Conservation (phyloP, 2,888 invertebrate species). For the Leucozona laternaria region DNA sequence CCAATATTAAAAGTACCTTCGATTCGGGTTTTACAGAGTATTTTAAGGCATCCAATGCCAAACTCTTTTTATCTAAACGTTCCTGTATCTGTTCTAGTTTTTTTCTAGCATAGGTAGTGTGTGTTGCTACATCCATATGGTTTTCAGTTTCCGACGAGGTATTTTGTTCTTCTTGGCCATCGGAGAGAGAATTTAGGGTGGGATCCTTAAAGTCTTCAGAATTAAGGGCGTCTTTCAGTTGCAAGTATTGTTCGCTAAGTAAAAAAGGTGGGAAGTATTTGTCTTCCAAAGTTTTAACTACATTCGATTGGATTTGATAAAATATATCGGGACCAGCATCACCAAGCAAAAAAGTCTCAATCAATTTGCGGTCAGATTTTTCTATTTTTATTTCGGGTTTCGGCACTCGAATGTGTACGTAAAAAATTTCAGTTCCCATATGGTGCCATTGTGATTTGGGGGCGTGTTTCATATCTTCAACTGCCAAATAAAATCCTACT, state of each 20-base stretch:
- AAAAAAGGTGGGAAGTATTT: constrained; percentile 95
- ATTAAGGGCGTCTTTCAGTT: constrained; percentile 83
- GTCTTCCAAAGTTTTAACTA: constrained; percentile 91
- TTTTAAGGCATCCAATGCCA: constrained; percentile 92
- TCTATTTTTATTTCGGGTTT: constrained; percentile 93
- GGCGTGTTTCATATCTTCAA: constrained; percentile 92
- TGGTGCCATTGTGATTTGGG: constrained; percentile 92
- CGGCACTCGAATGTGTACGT: constrained; percentile 93
- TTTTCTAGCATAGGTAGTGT: constrained; percentile 91
- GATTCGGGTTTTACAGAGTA: constrained; percentile 93
- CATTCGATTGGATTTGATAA: constrained; percentile 92
- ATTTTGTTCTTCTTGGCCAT: constrained; percentile 79
- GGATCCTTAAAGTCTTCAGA: constrained; percentile 83
- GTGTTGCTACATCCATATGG: constrained; percentile 89
- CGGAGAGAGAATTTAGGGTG: constrained; percentile 80
- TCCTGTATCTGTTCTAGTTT: constrained; percentile 94
- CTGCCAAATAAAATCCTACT: constrained; percentile 93
- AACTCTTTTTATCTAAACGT: constrained; percentile 91
- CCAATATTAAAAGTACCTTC: constrained; percentile 90
- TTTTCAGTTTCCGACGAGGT: constrained; percentile 77
- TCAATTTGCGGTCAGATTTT: constrained; percentile 91
- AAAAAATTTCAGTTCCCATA: constrained; percentile 95
- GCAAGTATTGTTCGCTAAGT: constrained; percentile 92
- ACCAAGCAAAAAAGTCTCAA: constrained; percentile 94
- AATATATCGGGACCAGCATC: constrained; percentile 95